phyloP scores from a whole-genome alignment of 2,113 vertebrate genomes.

The Fulmarus glacialis region DNA sequence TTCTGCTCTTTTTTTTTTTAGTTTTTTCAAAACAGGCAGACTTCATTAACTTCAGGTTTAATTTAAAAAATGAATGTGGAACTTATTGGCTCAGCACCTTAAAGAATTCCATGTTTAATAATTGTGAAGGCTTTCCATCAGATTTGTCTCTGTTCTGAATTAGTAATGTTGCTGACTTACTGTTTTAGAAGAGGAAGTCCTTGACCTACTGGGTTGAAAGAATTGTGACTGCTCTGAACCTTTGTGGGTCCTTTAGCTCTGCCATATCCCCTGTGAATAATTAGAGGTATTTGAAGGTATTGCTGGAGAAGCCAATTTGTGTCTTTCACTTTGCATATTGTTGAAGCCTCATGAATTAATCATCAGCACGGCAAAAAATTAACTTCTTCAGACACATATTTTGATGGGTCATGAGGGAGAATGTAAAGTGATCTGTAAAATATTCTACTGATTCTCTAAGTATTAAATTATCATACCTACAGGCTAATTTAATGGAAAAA shows the following conservation, averaged over 20 bases:
- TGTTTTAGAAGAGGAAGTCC: conserved; percentile 81
- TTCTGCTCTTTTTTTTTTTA: conserved; percentile 11
- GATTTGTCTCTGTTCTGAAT: conserved; percentile 76
- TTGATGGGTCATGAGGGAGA: conserved; percentile 84
- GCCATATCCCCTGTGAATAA: conserved; percentile 82
- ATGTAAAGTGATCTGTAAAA: conserved; percentile 84
- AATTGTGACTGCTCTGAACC: conserved; percentile 80
- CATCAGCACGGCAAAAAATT: conserved; percentile 81
- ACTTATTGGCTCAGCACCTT: conserved; percentile 77
- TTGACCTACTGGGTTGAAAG: conserved; percentile 83
- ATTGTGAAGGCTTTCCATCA: conserved; percentile 78
- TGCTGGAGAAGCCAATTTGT: conserved; percentile 84
- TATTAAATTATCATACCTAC: conserved; percentile 82
- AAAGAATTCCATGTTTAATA: conserved; percentile 77
- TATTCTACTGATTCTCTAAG: conserved; percentile 84
- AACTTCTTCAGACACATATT: conserved; percentile 83
- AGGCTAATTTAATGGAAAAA: conserved; percentile 72
- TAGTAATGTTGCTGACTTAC: conserved; percentile 82
- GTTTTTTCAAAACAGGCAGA: conserved; percentile 65
- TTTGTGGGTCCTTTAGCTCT: conserved; percentile 77
- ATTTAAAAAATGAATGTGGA: conserved; percentile 72
- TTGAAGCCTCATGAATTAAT: conserved; percentile 85
- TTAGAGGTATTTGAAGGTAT: conserved; percentile 85
- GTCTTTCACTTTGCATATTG: conserved; percentile 86
- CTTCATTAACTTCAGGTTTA: conserved; percentile 81